Percentiles rank a stretch among this genome's conserved stretches.
These are phyloP conservation scores for Oxyura jamaicensis DNA, from an alignment of 2,113 vertebrate species.

Conservation along the genomic window DNA sequence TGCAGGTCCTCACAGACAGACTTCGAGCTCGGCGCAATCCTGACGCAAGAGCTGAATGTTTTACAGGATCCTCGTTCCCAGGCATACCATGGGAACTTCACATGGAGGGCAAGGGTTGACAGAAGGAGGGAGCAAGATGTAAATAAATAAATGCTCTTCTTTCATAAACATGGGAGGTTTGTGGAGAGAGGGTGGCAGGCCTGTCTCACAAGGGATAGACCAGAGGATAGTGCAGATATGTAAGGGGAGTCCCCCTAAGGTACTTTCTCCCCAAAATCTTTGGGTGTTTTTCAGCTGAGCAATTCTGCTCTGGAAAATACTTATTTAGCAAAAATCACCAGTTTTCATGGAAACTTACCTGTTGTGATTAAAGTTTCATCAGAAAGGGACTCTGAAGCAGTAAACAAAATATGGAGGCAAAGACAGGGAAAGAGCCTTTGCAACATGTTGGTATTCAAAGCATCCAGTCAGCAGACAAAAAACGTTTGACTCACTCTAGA, in stretches of 20 bases:
- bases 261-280: background rate
- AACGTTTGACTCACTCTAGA: background rate
- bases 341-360: background rate
- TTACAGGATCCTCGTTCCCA: background rate
- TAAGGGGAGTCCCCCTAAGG: background rate
- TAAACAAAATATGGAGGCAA: background rate
- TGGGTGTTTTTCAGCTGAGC: background rate
- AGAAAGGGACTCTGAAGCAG: background rate
- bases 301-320: background rate
- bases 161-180: background rate
- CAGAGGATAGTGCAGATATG: background rate
- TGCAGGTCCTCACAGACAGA: background rate
- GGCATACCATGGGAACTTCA: background rate
- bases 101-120: background rate
- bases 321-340: background rate
- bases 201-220: background rate
- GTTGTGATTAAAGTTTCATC: background rate
- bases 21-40: background rate
- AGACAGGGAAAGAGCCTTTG: background rate
- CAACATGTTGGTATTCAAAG: constrained; percentile 4
- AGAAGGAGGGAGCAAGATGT: background rate
- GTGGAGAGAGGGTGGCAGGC: background rate
- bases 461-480: background rate
- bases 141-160: background rate
- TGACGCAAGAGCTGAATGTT: background rate